Percentiles rank a stretch among this genome's conserved stretches.
These are phyloP conservation scores for Mohoua ochrocephala DNA, from an alignment of 2,113 vertebrate species.

Conservation along the genomic window DNA sequence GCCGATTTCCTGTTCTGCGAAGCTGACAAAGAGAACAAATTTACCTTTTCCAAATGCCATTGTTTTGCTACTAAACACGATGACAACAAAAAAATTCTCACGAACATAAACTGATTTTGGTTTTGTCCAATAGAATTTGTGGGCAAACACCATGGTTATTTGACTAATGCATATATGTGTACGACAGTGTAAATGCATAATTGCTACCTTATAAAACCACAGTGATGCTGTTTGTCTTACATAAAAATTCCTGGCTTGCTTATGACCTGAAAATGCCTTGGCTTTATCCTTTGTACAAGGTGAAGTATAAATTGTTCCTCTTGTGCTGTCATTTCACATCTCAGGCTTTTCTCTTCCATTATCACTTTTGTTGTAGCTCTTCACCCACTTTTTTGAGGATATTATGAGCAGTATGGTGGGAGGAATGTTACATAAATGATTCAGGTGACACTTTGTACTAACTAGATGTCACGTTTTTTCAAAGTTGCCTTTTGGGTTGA, in stretches of 20 bases:
- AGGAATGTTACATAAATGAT: constrained; percentile 48
- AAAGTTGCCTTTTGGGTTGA: background rate
- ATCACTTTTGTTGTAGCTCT: constrained; percentile 8
- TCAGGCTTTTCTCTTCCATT: constrained; percentile 21
- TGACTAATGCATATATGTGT: background rate
- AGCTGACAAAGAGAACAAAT: background rate
- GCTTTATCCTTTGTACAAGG: background rate
- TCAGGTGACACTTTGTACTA: constrained; percentile 40
- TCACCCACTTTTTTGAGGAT: constrained; percentile 26
- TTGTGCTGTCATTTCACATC: background rate
- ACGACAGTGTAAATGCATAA: background rate
- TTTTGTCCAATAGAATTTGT: background rate
- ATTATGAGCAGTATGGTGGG: constrained; percentile 32
- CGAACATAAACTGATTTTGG: background rate
- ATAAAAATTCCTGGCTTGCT: background rate
- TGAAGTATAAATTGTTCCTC: background rate
- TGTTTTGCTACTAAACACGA: background rate
- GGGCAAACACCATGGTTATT: background rate
- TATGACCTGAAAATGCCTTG: background rate
- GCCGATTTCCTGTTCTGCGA: background rate
- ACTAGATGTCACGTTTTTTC: background rate
- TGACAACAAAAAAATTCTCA: background rate
- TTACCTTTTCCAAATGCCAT: background rate
- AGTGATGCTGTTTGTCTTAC: background rate
- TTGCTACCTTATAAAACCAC: background rate